Conservation (phyloP, 2,797 vertebrate species). For the Danio kyathit region DNA sequence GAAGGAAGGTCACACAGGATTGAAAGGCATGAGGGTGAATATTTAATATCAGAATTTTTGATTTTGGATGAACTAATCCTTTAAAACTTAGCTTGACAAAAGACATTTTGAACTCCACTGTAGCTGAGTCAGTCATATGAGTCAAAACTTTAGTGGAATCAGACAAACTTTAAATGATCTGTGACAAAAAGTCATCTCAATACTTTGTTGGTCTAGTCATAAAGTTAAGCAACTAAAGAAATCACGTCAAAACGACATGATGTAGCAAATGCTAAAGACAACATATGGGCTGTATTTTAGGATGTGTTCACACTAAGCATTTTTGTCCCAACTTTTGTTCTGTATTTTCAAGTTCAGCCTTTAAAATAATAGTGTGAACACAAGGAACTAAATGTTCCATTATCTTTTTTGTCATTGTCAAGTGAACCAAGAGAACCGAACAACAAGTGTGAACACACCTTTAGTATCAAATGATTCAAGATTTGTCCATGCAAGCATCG, state of each 20-base stretch:
- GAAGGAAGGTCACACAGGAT: too few relatives aligned
- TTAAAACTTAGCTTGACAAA: neutral
- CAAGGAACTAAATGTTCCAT: too few relatives aligned
- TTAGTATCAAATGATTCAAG: neutral
- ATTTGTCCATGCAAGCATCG: neutral
- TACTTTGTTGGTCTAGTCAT: neutral
- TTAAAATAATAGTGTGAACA: too few relatives aligned
- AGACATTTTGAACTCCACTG: neutral
- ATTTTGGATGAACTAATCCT: too few relatives aligned
- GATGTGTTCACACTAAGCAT: too few relatives aligned
- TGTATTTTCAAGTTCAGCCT: too few relatives aligned
- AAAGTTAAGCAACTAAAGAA: neutral
- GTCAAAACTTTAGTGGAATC: neutral
- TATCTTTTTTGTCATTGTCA: too few relatives aligned
- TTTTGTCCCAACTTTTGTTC: too few relatives aligned
- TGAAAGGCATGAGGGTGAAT: too few relatives aligned
- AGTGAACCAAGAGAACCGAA: too few relatives aligned
- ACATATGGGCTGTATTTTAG: neutral
- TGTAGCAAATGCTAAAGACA: neutral
- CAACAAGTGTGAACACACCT: too few relatives aligned
- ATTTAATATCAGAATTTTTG: too few relatives aligned
- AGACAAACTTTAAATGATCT: neutral
- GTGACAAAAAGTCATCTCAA: neutral
- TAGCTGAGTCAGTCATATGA: neutral
- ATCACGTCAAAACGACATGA: neutral